Evolutionary conservation across 2,797 vertebrate genomes (phyloP).

Genomic region (Malacoctenus gilli): DNA sequence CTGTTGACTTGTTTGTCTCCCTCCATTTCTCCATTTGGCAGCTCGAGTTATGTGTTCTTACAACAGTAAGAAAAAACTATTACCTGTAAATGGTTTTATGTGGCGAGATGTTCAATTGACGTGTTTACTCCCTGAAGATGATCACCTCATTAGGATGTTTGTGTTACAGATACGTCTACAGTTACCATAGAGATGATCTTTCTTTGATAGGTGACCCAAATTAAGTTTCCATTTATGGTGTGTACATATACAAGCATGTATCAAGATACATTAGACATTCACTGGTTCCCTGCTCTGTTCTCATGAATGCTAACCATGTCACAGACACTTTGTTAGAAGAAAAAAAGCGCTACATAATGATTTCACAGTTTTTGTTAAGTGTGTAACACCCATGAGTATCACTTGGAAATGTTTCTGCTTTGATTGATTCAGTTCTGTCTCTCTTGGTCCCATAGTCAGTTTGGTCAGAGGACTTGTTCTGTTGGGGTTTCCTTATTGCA

Average conservation of each 20-base stretch:
- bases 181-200: constrained; percentile 77
- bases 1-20: constrained; percentile 24
- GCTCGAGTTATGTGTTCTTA: constrained; percentile 21
- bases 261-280: too few species aligned
- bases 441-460: too few species aligned
- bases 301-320: background rate
- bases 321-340: background rate
- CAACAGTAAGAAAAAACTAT: constrained; percentile 26
- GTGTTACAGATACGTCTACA: constrained; percentile 46
- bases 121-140: constrained; percentile 17
- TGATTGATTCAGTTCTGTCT: too few species aligned
- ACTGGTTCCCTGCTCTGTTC: too few species aligned
- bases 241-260: constrained; percentile 54
- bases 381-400: too few species aligned
- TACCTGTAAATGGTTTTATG: background rate
- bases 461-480: too few species aligned
- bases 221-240: constrained; percentile 77
- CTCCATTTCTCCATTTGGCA: constrained; percentile 11
- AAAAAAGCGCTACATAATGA: too few species aligned
- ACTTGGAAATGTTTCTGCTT: too few species aligned
- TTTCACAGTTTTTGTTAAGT: too few species aligned
- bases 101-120: constrained; percentile 1
- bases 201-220: constrained; percentile 76
- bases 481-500: too few species aligned
- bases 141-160: constrained; percentile 32